Evolutionary conservation across 2,888 invertebrate species (phyloP), one percentile per base, ranked within the genome.

Genomic region (Hypomecis atomaria): DNA sequence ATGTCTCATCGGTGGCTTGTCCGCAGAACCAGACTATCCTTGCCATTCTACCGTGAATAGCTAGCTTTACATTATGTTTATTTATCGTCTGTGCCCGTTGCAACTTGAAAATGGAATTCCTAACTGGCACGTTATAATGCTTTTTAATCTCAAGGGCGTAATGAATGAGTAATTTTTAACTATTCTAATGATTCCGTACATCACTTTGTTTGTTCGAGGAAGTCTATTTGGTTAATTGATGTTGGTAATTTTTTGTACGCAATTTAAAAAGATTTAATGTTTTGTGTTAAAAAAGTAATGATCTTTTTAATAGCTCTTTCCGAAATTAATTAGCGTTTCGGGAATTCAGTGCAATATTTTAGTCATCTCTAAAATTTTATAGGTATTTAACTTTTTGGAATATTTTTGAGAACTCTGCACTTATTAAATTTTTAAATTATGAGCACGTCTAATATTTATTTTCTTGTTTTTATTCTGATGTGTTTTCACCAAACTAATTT

Each of bases 11-110:
- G 50, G 48, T 53, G 52, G 57, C 33, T 53, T 69, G 71, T 78
- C 78, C 75, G 49, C 5, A 44, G 65, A 59, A 66, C 67, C 65
- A 58, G 40, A 61, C 65, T 67, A 74, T 74, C 73, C 77, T 81
- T 75, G 79, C 52, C 75, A 77, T 69, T 76, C 80, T 83, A 81
- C 62, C 75, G 70, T 77, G 76, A 78, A 79, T 78, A 66, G 67
- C 54, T 36, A 42, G 42, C 42, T 42, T 23, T 44, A 40, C 44
- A 45, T 23, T 23, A 23, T 37, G 71, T 75, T 67, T 59, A 43
- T 55, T 79, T 75, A 75, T 75, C 75, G 69, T 71, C 68, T 65
- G 62, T 66, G 60, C 71, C 65, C 62, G 75, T 62, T 73, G 67
- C 62, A 49, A 45, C 50, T 67, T 47, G 57, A 43, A 61, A 67